phyloP scores from a whole-genome alignment of 1,140 invertebrate species.

The Pristionchus pacificus region DNA sequence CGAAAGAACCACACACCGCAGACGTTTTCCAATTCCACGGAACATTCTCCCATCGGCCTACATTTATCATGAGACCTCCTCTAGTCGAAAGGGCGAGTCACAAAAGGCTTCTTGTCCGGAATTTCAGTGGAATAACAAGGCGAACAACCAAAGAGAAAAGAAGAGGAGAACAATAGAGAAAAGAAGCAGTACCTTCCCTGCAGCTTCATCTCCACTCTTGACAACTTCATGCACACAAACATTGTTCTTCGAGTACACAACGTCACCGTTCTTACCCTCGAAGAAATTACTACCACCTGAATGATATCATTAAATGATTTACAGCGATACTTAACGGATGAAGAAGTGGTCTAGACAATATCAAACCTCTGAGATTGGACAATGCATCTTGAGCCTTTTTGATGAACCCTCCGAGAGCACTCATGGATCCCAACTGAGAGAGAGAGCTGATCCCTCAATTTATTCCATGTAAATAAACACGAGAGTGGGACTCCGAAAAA shows the following conservation, averaged over 20 bases:
- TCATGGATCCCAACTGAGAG: too few species aligned
- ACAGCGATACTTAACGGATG: background rate
- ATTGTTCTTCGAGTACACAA: conserved; percentile 71
- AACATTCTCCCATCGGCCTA: background rate
- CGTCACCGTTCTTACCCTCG: conserved; percentile 53
- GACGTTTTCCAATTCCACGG: background rate
- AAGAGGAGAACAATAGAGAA: background rate
- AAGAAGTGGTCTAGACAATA: conserved; percentile 12
- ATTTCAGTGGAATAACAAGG: too few species aligned
- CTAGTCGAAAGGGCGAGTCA: too few species aligned
- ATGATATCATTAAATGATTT: conserved; percentile 12
- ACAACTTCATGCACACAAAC: conserved; percentile 89
- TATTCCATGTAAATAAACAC: conserved; percentile 15
- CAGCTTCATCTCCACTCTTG: conserved; percentile 60
- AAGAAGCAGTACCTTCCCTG: background rate
- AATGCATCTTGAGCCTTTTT: conserved; percentile 55
- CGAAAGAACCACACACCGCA: too few species aligned
- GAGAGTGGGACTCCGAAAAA: conserved; percentile 14
- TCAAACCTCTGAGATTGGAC: conserved; percentile 43
- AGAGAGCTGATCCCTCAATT: too few species aligned
- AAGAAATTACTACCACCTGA: conserved; percentile 48
- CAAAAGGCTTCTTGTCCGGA: too few species aligned
- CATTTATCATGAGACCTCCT: too few species aligned
- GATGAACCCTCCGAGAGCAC: conserved; percentile 48
- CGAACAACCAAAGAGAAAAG: too few species aligned